A percentile compares a stretch with the other conserved stretches of the same genome.
phyloP scores from a whole-genome alignment of 35 echinoderm and acorn worm species.

The Ophioderma brevispina region DNA sequence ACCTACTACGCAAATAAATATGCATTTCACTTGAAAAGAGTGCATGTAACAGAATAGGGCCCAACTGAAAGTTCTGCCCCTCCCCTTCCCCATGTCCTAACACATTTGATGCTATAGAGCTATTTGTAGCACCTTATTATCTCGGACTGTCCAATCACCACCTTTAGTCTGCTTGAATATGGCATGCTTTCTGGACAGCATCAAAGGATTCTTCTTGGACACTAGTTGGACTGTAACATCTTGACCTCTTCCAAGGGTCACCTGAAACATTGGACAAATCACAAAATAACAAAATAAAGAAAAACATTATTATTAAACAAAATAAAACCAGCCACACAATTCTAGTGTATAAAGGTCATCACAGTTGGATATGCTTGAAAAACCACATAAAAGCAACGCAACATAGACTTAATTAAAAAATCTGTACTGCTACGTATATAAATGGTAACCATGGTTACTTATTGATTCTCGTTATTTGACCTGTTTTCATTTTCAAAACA shows the following conservation, averaged over 20 bases:
- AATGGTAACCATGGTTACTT: no score
- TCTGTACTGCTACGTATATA: background rate
- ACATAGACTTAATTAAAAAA: background rate
- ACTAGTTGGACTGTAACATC: conserved; percentile 87
- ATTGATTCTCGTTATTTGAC: no score
- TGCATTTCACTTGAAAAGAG: no score
- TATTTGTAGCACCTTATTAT: conserved; percentile 75
- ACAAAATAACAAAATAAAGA: no score
- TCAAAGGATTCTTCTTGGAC: conserved; percentile 69
- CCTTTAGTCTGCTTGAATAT: conserved; percentile 73
- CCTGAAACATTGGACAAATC: conserved; percentile 28
- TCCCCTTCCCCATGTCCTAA: background rate
- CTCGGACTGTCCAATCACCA: conserved; percentile 83
- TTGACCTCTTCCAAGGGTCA: conserved; percentile 80
- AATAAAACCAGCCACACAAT: background rate
- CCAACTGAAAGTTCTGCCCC: background rate
- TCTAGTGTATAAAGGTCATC: background rate
- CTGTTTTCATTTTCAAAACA: no score
- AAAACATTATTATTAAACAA: no score
- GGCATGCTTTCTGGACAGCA: conserved; percentile 92
- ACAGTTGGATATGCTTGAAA: background rate
- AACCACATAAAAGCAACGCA: background rate
- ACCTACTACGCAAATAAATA: background rate
- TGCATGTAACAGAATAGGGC: background rate
- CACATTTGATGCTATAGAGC: no score